Percentiles rank a stretch among this genome's conserved stretches.
Evolutionary conservation across 2,888 invertebrate species (phyloP).

Genomic region (Ditula angustiorana): DNA sequence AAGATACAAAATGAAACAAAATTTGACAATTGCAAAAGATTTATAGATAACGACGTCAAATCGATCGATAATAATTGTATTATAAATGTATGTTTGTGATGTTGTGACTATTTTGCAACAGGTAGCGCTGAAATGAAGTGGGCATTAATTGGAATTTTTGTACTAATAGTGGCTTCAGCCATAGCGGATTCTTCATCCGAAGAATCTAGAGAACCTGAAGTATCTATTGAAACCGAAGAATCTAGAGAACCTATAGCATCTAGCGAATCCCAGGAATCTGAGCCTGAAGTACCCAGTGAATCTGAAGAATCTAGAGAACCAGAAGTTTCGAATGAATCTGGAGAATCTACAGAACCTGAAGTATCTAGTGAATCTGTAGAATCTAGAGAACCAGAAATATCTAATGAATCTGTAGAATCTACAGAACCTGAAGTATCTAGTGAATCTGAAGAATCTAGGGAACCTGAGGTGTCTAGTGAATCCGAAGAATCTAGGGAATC

Average conservation of each 20-base stretch:
- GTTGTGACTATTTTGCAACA: not conserved
- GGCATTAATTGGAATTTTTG: conserved; percentile 10
- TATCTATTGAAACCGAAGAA: too few relatives aligned
- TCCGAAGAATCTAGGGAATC: not conserved
- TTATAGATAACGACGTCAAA: not conserved
- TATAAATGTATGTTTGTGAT: not conserved
- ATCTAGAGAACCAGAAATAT: too few relatives aligned
- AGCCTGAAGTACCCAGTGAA: not conserved
- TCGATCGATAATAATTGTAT: conserved; percentile 1
- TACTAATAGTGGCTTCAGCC: conserved; percentile 8
- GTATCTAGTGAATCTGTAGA: not conserved
- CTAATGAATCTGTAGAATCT: not conserved
- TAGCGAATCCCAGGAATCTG: too few relatives aligned
- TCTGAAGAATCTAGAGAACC: not conserved
- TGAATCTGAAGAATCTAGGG: not conserved
- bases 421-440: not conserved
- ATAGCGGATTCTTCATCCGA: not conserved
- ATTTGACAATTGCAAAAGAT: conserved; percentile 14
- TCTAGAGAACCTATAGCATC: too few relatives aligned
- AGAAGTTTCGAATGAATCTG: not conserved
- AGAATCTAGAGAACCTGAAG: too few relatives aligned
- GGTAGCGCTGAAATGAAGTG: conserved; percentile 28
- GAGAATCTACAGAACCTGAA: not conserved
- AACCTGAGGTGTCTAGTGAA: not conserved
- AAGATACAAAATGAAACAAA: not conserved